Percentiles rank a stretch among this genome's conserved stretches.
Evolutionary conservation across 1,140 invertebrate genomes (phyloP).

Genomic region (Agraylea sexmaculata): DNA sequence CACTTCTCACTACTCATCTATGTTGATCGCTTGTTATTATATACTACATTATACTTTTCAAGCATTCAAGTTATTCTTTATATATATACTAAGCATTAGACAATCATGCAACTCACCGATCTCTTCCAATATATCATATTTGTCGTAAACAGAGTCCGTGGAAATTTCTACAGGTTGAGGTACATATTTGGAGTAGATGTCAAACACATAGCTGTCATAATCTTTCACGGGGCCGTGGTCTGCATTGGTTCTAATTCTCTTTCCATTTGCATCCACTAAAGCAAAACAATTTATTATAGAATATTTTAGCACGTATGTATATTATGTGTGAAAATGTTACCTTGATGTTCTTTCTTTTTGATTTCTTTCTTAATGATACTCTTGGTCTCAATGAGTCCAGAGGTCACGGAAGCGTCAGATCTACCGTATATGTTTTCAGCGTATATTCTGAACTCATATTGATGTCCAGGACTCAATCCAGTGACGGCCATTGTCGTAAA

Average conservation of each 20-base stretch:
- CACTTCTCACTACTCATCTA: conserved; percentile 10
- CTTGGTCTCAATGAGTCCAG: conserved; percentile 71
- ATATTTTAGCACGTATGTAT: no score
- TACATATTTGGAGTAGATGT: conserved; percentile 93
- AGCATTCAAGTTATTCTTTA: not conserved
- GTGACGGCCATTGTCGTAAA: conserved; percentile 86
- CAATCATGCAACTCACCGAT: conserved; percentile 50
- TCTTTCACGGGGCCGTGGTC: conserved; percentile 80
- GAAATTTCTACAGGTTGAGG: conserved; percentile 95
- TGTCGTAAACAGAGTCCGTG: conserved; percentile 88
- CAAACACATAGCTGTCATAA: conserved; percentile 96
- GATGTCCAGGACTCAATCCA: conserved; percentile 75
- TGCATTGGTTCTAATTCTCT: conserved; percentile 80
- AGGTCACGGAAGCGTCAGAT: conserved; percentile 81
- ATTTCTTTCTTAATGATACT: conserved; percentile 65
- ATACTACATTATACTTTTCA: not conserved
- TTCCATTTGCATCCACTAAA: conserved; percentile 78
- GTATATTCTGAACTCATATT: conserved; percentile 94
- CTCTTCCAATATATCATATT: conserved; percentile 98
- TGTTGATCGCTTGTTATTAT: not conserved
- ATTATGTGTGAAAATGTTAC: no score
- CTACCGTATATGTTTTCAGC: conserved; percentile 95
- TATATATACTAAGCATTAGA: no score
- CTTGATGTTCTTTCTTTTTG: conserved; percentile 65
- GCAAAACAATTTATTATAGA: no score